Conservation (phyloP, 2,113 vertebrate genomes). For the Nothoprocta perdicaria region DNA sequence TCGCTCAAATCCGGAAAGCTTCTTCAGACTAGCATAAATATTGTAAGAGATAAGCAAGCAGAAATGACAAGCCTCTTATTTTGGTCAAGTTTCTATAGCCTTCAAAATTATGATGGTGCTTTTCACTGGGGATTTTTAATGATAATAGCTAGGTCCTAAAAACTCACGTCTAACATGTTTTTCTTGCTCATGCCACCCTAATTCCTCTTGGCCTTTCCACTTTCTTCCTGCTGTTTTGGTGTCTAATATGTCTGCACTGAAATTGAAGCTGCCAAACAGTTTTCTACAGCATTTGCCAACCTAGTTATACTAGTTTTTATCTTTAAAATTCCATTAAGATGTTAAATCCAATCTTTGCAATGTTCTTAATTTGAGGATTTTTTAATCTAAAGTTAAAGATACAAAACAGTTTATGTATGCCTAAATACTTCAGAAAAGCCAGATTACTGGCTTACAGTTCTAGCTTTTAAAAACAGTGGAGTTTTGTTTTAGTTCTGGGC, state of each 20-base stretch:
- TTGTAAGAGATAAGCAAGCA: not conserved
- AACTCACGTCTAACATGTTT: not conserved
- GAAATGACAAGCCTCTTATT: not conserved
- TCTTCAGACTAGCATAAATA: conserved; percentile 7
- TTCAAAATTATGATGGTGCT: not conserved
- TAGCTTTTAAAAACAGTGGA: conserved; percentile 56
- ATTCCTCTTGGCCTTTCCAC: not conserved
- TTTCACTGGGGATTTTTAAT: not conserved
- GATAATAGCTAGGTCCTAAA: not conserved
- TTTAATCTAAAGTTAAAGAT: conserved; percentile 40
- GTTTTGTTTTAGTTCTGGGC: conserved; percentile 58
- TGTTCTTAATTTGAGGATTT: conserved; percentile 2
- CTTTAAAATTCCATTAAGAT: conserved; percentile 63
- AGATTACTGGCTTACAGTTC: conserved; percentile 28
- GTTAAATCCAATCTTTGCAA: conserved; percentile 35
- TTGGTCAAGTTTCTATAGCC: not conserved
- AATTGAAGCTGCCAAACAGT: conserved; percentile 53
- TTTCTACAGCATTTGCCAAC: conserved; percentile 36
- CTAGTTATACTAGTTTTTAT: conserved; percentile 22
- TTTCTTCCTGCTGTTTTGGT: conserved; percentile 27
- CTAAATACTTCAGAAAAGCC: conserved; percentile 48
- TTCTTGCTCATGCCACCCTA: not conserved
- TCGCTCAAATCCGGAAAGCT: not conserved
- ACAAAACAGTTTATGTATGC: not conserved
- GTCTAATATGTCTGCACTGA: conserved; percentile 1